Conservation (phyloP, 2,888 invertebrate genomes). For the Drosophila dives region DNA sequence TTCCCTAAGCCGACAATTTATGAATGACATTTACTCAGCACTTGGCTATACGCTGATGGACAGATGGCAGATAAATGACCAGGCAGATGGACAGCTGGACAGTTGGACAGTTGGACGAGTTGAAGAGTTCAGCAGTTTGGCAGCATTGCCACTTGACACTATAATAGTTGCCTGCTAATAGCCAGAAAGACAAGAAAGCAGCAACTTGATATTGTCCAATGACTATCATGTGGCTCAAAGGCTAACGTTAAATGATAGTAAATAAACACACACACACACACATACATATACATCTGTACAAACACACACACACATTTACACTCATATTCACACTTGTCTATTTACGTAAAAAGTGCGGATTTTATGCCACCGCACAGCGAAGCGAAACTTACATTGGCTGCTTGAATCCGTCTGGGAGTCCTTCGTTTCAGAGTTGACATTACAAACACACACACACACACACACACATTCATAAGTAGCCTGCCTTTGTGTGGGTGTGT, state of each 20-base stretch:
- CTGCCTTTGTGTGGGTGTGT: slow-evolving; percentile 18
- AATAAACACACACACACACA: slow-evolving; percentile 51
- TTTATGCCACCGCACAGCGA: slow-evolving; percentile 64
- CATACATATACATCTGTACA: background rate
- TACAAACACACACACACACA: slow-evolving; percentile 37
- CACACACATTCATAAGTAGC: slow-evolving; percentile 33
- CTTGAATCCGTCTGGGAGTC: slow-evolving; percentile 23
- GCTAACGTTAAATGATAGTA: slow-evolving; percentile 63
- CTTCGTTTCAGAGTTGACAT: slow-evolving; percentile 65
- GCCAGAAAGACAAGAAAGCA: slow-evolving; percentile 50
- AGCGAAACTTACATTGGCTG: slow-evolving; percentile 25
- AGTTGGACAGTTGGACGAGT: slow-evolving; percentile 5
- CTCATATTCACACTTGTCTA: slow-evolving; percentile 51
- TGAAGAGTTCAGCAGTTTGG: slow-evolving; percentile 16
- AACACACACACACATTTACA: background rate
- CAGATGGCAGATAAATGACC: slow-evolving; percentile 9
- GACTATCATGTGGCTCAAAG: slow-evolving; percentile 43
- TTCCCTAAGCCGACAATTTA: slow-evolving; percentile 54
- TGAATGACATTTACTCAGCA: slow-evolving; percentile 62
- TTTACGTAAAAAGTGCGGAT: slow-evolving; percentile 77
- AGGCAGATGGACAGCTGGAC: background rate
- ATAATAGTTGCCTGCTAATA: slow-evolving; percentile 63
- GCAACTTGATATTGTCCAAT: slow-evolving; percentile 35
- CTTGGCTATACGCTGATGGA: slow-evolving; percentile 3
- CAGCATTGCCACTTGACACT: slow-evolving; percentile 59